These are phyloP conservation scores for Drosophila diplacantha DNA, from an alignment of 2,888 invertebrate species.

Conservation along the genomic window DNA sequence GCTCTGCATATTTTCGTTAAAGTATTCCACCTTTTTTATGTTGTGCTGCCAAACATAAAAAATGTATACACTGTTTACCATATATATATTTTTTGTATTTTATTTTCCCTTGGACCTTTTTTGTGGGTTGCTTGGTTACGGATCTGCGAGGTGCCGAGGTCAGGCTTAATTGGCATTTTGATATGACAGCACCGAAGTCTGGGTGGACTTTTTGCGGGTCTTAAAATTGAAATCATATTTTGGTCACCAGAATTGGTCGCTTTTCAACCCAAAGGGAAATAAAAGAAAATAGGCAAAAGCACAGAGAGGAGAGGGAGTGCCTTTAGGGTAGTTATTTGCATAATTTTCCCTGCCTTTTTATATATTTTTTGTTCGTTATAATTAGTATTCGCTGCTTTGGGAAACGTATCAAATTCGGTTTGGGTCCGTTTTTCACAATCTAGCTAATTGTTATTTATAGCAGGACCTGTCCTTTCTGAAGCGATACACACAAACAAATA, in stretches of 20 bases:
- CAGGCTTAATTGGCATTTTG: constrained; percentile 65
- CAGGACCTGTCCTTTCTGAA: constrained; percentile 42
- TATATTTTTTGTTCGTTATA: constrained; percentile 33
- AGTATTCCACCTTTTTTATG: constrained; percentile 27
- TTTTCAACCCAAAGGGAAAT: constrained; percentile 4
- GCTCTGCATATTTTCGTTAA: constrained; percentile 49
- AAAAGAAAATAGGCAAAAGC: constrained; percentile 15
- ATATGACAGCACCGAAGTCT: constrained; percentile 53
- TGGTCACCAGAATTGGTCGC: constrained; percentile 2
- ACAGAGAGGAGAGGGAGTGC: neutral
- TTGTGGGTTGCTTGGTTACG: constrained; percentile 19
- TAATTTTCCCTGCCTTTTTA: constrained; percentile 33
- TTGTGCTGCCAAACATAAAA: constrained; percentile 4
- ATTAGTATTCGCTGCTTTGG: constrained; percentile 48
- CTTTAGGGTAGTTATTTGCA: constrained; percentile 23
- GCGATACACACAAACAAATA: constrained; percentile 37
- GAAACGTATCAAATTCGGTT: constrained; percentile 28
- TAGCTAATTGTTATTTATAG: constrained; percentile 71
- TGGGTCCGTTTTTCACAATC: constrained; percentile 62
- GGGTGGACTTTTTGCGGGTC: constrained; percentile 22
- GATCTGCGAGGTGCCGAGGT: constrained; percentile 50
- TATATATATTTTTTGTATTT: neutral
- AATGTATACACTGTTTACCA: constrained; percentile 3
- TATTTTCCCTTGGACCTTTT: constrained; percentile 24
- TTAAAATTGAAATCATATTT: constrained; percentile 59